Conservation (phyloP, 2,888 invertebrate species). For the Habroteleia sp. region DNA sequence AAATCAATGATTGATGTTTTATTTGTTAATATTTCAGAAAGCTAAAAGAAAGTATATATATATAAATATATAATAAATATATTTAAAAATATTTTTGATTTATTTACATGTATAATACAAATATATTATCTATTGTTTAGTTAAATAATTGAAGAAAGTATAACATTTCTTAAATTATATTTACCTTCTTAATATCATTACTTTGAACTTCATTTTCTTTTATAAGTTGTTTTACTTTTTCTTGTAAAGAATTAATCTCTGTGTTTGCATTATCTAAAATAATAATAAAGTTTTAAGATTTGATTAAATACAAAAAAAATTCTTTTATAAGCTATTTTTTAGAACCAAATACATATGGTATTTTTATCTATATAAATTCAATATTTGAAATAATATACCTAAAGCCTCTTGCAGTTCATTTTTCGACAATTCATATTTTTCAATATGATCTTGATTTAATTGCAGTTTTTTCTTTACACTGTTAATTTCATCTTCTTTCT, state of each 20-base stretch:
- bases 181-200: slow-evolving; percentile 75
- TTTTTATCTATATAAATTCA: not conserved
- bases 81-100: too few species aligned
- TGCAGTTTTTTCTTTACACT: slow-evolving; percentile 83
- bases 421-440: slow-evolving; percentile 83
- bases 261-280: slow-evolving; percentile 75
- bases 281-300: not conserved
- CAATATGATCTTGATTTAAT: slow-evolving; percentile 84
- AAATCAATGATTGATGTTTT: too few species aligned
- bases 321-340: too few species aligned
- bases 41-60: too few species aligned
- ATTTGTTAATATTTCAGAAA: not conserved
- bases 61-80: too few species aligned
- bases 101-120: too few species aligned
- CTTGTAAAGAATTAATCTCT: slow-evolving; percentile 73
- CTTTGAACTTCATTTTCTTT: slow-evolving; percentile 73
- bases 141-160: too few species aligned
- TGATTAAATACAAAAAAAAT: not conserved
- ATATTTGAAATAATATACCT: too few species aligned
- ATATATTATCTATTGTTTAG: too few species aligned
- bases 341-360: too few species aligned
- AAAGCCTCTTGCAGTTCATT: slow-evolving; percentile 86
- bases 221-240: slow-evolving; percentile 70
- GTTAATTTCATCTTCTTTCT: slow-evolving; percentile 76
- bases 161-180: too few species aligned